Percentiles rank a stretch among this genome's conserved stretches.
phyloP scores from a whole-genome alignment of 2,113 vertebrate species.

The Onychorhynchus coronatus region DNA sequence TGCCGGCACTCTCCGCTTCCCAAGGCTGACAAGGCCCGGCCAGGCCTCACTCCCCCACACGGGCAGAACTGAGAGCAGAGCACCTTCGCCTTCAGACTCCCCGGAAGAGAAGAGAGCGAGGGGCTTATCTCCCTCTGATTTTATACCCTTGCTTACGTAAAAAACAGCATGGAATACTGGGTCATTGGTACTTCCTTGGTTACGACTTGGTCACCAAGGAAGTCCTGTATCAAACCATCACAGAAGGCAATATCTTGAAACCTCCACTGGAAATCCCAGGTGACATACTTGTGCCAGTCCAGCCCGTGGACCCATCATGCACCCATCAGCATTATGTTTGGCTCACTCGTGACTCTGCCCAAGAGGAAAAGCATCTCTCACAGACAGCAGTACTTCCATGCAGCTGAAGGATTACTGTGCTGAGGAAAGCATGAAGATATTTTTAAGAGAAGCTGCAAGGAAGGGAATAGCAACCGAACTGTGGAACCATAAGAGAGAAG shows the following conservation, averaged over 20 bases:
- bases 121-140: too few relatives aligned
- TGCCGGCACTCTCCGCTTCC: too few relatives aligned
- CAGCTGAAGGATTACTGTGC: background rate
- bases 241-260: background rate
- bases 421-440: rapidly evolving
- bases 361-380: background rate
- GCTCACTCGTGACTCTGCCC: background rate
- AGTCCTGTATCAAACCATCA: too few relatives aligned
- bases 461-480: background rate
- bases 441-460: background rate
- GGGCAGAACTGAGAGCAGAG: too few relatives aligned
- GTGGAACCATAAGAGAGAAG: background rate
- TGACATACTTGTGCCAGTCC: background rate
- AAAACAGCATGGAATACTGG: too few relatives aligned
- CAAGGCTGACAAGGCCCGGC: too few relatives aligned
- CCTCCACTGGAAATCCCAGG: background rate
- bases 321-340: rapidly evolving
- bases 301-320: rapidly evolving
- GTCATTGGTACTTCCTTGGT: too few relatives aligned
- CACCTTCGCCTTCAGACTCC: too few relatives aligned
- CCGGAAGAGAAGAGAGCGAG: too few relatives aligned
- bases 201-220: too few relatives aligned
- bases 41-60: too few relatives aligned
- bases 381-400: background rate
- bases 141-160: too few relatives aligned